Evolutionary conservation across 2,113 vertebrate genomes (phyloP).

Genomic region (Protomyctophum bolini): DNA sequence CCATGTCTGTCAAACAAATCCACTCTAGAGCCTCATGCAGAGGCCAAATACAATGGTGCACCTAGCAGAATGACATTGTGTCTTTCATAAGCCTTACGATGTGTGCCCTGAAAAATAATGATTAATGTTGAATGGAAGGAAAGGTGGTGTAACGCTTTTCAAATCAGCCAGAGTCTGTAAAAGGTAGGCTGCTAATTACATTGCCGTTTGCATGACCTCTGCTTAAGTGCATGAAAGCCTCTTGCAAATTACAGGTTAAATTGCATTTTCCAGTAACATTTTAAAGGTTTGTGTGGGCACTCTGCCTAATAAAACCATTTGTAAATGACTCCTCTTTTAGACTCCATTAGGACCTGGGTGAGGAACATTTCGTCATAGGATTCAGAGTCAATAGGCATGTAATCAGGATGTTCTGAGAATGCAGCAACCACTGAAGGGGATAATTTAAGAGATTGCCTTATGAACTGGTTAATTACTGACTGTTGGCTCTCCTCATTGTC

Average conservation of each 20-base stretch:
- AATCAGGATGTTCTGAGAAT: constrained; percentile 77
- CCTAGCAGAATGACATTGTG: constrained; percentile 49
- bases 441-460: constrained; percentile 81
- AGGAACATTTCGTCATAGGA: constrained; percentile 72
- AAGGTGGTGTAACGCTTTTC: constrained; percentile 70
- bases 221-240: constrained; percentile 77
- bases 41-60: constrained; percentile 29
- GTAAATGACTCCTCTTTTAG: constrained; percentile 81
- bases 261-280: constrained; percentile 79
- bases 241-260: constrained; percentile 76
- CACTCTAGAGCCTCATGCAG: constrained; percentile 47
- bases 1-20: constrained; percentile 44
- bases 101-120: constrained; percentile 53
- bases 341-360: constrained; percentile 78
- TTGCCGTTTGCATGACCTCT: constrained; percentile 71
- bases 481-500: constrained; percentile 75
- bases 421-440: constrained; percentile 63
- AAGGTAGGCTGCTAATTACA: constrained; percentile 70
- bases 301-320: constrained; percentile 80
- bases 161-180: constrained; percentile 65
- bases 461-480: constrained; percentile 82
- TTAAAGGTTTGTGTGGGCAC: constrained; percentile 74
- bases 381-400: constrained; percentile 77
- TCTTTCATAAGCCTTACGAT: constrained; percentile 58
- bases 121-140: constrained; percentile 65